Percentiles rank a stretch among this genome's conserved stretches.
These are phyloP conservation scores for Xiphias gladius DNA, from an alignment of 2,113 vertebrate species.

Conservation along the genomic window DNA sequence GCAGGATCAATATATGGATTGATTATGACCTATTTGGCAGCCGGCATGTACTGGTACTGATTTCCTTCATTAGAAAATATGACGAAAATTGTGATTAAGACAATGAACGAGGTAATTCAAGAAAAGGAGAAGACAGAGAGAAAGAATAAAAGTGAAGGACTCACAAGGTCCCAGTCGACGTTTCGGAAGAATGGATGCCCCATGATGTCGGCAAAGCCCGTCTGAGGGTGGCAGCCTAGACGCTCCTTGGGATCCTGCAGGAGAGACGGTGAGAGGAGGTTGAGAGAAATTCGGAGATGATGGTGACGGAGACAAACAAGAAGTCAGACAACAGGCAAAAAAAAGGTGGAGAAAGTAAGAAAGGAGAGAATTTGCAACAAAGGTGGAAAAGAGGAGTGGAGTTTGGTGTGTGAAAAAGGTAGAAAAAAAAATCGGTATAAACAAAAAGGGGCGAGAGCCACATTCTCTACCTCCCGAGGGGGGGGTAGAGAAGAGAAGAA, in stretches of 20 bases:
- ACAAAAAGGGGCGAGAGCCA: neutral
- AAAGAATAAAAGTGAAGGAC: constrained; percentile 65
- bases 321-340: constrained; percentile 13
- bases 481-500: neutral
- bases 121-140: neutral
- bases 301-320: neutral
- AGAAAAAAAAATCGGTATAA: neutral
- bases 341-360: constrained; percentile 14
- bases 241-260: constrained; percentile 96
- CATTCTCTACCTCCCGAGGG: neutral
- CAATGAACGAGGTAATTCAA: neutral
- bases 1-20: constrained; percentile 52
- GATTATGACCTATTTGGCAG: constrained; percentile 44
- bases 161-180: constrained; percentile 98
- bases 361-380: constrained; percentile 1
- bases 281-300: constrained; percentile 40
- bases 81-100: neutral
- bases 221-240: constrained; percentile 98
- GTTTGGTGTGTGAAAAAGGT: neutral
- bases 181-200: constrained; percentile 97
- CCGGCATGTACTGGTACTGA: neutral
- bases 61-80: constrained; percentile 16
- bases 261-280: constrained; percentile 43
- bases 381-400: neutral
- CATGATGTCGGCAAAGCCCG: constrained; percentile 98